These are phyloP conservation scores for Suncus etruscus DNA, from an alignment of 2,113 vertebrate species.

Conservation along the genomic window DNA sequence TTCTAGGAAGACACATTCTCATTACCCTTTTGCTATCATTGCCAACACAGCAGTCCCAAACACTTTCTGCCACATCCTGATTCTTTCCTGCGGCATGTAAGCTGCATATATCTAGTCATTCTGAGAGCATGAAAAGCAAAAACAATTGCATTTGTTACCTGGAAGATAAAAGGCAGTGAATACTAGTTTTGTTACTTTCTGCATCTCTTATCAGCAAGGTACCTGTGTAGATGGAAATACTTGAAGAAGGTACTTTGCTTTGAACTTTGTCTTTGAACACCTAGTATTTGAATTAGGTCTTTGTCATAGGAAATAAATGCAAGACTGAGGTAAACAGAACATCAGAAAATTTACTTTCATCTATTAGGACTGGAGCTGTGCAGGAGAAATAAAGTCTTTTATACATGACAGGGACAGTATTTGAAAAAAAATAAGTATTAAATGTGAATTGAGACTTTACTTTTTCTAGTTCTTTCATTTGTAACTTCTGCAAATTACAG, in stretches of 20 bases:
- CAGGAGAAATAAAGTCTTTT: constrained; percentile 4
- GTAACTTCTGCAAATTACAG: constrained; percentile 20
- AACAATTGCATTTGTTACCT: constrained; percentile 68
- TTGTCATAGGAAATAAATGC: constrained; percentile 60
- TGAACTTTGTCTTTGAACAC: too few species aligned
- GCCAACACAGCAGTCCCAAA: constrained; percentile 65
- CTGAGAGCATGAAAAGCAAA: constrained; percentile 56
- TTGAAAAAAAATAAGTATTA: neutral
- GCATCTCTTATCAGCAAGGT: neutral
- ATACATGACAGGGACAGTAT: accelerated
- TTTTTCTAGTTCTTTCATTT: constrained; percentile 18
- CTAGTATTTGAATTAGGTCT: neutral
- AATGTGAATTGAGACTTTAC: neutral
- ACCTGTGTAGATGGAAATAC: neutral
- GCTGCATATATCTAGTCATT: constrained; percentile 75
- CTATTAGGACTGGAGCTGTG: neutral
- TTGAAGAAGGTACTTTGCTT: neutral
- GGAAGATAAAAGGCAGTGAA: constrained; percentile 12
- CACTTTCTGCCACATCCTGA: constrained; percentile 66
- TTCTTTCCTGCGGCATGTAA: constrained; percentile 66
- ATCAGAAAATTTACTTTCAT: constrained; percentile 39
- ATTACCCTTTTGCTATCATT: constrained; percentile 65
- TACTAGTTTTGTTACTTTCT: neutral
- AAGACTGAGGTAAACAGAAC: constrained; percentile 30
- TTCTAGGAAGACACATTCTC: constrained; percentile 63